phyloP scores from a whole-genome alignment of 2,888 invertebrate genomes.

The Hemicrepidius hirtus region DNA sequence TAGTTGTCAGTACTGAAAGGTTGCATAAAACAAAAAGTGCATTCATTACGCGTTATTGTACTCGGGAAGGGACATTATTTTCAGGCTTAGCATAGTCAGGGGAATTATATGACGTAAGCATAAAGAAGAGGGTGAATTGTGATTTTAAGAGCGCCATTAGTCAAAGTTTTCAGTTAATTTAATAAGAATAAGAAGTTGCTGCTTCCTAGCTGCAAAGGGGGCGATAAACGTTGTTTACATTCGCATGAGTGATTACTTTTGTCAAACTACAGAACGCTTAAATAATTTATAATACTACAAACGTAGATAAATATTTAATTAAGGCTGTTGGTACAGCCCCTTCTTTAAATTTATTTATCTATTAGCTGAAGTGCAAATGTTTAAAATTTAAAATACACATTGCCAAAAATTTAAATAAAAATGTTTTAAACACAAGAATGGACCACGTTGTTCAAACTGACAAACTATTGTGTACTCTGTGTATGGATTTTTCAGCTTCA shows the following conservation, averaged over 20 bases:
- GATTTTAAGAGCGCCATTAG: conserved; percentile 52
- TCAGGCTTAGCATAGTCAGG: conserved; percentile 10
- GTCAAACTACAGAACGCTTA: conserved; percentile 49
- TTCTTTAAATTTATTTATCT: conserved; percentile 29
- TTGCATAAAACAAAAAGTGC: conserved; percentile 9
- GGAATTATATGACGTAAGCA: conserved; percentile 39
- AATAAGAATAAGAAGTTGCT: conserved; percentile 54
- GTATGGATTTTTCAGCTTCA: neutral
- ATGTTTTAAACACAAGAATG: too few relatives aligned
- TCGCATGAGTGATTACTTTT: conserved; percentile 52
- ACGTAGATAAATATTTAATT: conserved; percentile 46
- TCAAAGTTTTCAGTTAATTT: conserved; percentile 56
- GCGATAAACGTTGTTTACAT: conserved; percentile 54
- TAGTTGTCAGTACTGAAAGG: neutral
- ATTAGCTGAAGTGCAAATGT: conserved; percentile 24
- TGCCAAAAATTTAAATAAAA: too few relatives aligned
- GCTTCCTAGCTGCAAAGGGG: conserved; percentile 48
- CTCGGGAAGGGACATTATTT: conserved; percentile 26
- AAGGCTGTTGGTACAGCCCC: conserved; percentile 34
- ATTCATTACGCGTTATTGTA: conserved; percentile 7
- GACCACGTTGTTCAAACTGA: too few relatives aligned
- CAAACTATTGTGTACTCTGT: too few relatives aligned
- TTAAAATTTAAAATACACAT: neutral
- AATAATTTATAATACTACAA: conserved; percentile 43
- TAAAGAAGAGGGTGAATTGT: conserved; percentile 50